Evolutionary conservation across 1,140 invertebrate species (phyloP).

Genomic region (Magallana angulata): DNA sequence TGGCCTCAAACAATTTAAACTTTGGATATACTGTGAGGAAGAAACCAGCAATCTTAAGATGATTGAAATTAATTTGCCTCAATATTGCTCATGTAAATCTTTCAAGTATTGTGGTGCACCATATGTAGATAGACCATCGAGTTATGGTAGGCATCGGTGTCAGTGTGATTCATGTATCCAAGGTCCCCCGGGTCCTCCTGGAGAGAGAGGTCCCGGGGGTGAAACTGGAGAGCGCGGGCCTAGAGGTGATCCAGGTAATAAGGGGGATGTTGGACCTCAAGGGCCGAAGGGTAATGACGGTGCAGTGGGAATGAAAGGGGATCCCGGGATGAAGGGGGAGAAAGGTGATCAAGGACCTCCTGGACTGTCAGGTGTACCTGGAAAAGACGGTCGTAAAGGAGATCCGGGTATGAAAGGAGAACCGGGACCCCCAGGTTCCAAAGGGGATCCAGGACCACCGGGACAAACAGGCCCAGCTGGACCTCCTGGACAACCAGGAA

Average conservation of each 20-base stretch:
- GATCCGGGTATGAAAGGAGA: constrained; percentile 31
- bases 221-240: too few species aligned
- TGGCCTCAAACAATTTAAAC: too few species aligned
- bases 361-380: neutral
- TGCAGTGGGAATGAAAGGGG: neutral
- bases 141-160: too few species aligned
- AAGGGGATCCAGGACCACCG: neutral
- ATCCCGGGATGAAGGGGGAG: neutral
- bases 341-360: neutral
- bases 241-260: too few species aligned
- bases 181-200: neutral
- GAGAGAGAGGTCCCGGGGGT: too few species aligned
- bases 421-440: neutral
- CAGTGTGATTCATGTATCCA: neutral
- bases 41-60: too few species aligned
- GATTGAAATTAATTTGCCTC: too few species aligned
- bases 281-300: neutral
- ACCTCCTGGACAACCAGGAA: neutral
- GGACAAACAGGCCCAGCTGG: neutral
- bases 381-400: neutral
- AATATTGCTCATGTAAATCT: too few species aligned
- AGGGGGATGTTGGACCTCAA: too few species aligned
- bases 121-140: too few species aligned
- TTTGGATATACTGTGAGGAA: too few species aligned
- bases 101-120: too few species aligned